phyloP scores from a whole-genome alignment of 2,113 vertebrate species.

The Ictalurus furcatus region DNA sequence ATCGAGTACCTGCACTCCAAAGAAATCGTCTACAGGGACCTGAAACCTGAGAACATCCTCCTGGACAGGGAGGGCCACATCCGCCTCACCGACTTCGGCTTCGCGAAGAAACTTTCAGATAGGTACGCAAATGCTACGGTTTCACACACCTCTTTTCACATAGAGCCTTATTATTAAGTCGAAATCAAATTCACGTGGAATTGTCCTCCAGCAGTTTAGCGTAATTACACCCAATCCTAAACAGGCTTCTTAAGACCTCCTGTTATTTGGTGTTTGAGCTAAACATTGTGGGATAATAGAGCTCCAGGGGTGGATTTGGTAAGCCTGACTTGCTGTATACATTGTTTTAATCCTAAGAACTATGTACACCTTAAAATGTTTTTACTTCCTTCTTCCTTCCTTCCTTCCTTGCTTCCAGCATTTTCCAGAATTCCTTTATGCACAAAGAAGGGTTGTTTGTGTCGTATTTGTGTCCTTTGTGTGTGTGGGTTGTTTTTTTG shows the following conservation, averaged over 20 bases:
- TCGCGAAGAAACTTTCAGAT: conserved; percentile 92
- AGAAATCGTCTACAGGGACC: conserved; percentile 91
- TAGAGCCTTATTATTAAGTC: no score
- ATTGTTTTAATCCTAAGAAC: not conserved
- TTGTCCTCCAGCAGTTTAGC: not conserved
- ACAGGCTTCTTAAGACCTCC: not conserved
- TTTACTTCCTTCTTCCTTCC: not conserved
- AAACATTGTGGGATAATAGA: not conserved
- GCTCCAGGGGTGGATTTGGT: not conserved
- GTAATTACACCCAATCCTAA: not conserved
- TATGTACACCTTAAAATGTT: not conserved
- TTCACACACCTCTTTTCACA: not conserved
- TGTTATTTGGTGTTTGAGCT: not conserved
- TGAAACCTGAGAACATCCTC: conserved; percentile 96
- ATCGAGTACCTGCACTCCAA: conserved; percentile 92
- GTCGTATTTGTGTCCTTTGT: not conserved
- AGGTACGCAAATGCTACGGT: conserved; percentile 67
- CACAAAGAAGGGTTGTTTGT: not conserved
- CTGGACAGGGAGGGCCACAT: conserved; percentile 91
- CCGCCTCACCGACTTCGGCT: conserved; percentile 94
- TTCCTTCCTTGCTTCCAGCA: not conserved
- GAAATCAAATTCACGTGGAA: not conserved
- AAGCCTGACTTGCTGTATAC: not conserved
- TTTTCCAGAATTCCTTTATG: not conserved
- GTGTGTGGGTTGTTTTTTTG: not conserved